phyloP scores from a whole-genome alignment of 2,113 vertebrate species.

The Marcusenius ussheri region DNA sequence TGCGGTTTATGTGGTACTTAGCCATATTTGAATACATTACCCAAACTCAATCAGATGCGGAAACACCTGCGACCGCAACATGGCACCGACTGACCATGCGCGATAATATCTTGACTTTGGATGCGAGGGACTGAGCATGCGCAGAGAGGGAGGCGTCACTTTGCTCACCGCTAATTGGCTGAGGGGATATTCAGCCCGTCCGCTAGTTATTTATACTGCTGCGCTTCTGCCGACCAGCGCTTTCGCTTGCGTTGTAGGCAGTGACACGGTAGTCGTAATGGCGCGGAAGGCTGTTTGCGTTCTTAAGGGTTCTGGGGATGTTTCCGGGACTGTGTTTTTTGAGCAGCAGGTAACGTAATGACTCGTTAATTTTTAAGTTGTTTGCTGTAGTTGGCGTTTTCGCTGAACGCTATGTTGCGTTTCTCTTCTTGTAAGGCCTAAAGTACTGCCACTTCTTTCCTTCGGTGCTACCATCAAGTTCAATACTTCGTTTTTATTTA shows the following conservation, averaged over 20 bases:
- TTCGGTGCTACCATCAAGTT: neutral
- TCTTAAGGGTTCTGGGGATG: conserved; percentile 53
- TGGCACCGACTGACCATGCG: neutral
- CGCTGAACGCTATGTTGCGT: too few species aligned
- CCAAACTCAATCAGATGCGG: neutral
- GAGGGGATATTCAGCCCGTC: neutral
- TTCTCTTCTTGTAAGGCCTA: neutral
- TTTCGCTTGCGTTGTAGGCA: neutral
- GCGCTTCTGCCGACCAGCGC: neutral
- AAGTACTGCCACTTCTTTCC: neutral
- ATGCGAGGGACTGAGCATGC: neutral
- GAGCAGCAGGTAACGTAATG: conserved; percentile 55
- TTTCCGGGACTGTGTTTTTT: conserved; percentile 53
- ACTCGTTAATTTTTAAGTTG: neutral
- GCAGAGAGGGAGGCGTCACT: neutral
- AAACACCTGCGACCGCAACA: neutral
- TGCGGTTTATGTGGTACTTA: neutral
- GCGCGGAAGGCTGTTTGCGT: conserved; percentile 61
- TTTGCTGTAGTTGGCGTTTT: neutral
- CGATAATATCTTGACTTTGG: neutral
- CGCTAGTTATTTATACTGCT: neutral
- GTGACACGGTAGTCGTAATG: conserved; percentile 31
- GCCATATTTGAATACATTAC: neutral
- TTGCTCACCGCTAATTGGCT: neutral
- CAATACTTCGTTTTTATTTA: neutral